Evolutionary conservation across 2,888 invertebrate species (phyloP).

Genomic region (Didymodactylos carnosus): DNA sequence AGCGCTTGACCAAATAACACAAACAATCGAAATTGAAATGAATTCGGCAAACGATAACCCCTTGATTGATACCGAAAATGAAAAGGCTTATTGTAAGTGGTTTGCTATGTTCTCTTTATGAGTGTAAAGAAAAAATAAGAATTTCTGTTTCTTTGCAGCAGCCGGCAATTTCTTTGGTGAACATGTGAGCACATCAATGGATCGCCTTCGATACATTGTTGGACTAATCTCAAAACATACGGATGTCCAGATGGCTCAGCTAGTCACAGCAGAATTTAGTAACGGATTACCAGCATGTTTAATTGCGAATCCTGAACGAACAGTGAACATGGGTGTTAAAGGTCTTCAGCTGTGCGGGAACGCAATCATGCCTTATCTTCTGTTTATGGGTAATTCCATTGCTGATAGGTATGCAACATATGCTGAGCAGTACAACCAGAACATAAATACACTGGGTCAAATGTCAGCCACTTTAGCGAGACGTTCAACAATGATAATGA

Average conservation of each 20-base stretch:
- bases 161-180: conserved; percentile 19
- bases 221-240: conserved; percentile 21
- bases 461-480: conserved; percentile 19
- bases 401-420: conserved; percentile 20
- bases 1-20: conserved; percentile 13
- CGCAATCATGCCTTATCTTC: conserved; percentile 20
- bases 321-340: conserved; percentile 20
- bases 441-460: conserved; percentile 17
- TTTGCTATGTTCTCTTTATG: background rate
- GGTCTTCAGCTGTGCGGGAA: conserved; percentile 21
- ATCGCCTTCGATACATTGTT: conserved; percentile 19
- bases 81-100: background rate
- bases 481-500: conserved; percentile 15
- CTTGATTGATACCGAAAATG: conserved; percentile 16
- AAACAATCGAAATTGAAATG: conserved; percentile 16
- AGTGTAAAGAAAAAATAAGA: no score
- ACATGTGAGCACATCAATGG: conserved; percentile 18
- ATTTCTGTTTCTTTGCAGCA: no score
- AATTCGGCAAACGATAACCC: conserved; percentile 20
- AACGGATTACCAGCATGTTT: conserved; percentile 21
- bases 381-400: conserved; percentile 19
- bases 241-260: conserved; percentile 20
- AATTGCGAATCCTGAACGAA: conserved; percentile 18
- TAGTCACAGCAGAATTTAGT: conserved; percentile 18
- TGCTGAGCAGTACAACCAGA: conserved; percentile 22